Evolutionary conservation across 92 coral and sea anemone genomes (phyloP).

Genomic region (Umimayanthus chanpuru): DNA sequence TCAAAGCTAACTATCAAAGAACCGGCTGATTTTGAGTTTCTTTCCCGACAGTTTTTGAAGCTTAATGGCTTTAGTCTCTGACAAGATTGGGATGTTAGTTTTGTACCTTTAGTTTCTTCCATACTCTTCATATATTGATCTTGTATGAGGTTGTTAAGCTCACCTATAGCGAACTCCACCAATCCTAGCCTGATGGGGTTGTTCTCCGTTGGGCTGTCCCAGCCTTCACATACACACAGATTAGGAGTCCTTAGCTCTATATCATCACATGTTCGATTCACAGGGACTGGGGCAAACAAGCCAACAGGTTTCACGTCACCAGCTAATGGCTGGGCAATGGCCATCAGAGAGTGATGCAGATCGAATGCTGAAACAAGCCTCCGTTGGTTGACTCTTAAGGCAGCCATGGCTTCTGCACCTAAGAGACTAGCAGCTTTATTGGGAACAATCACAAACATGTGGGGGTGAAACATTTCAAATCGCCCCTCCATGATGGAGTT

Average conservation of each 20-base stretch:
- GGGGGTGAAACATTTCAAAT: constrained; percentile 87
- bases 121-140: constrained; percentile 5
- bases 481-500: constrained; percentile 73
- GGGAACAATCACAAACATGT: constrained; percentile 72
- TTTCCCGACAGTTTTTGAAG: constrained; percentile 68
- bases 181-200: constrained; percentile 55
- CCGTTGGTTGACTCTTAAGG: constrained; percentile 67
- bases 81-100: constrained; percentile 55
- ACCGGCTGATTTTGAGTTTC: constrained; percentile 53
- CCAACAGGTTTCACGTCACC: constrained; percentile 59
- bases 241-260: constrained; percentile 76
- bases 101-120: not conserved
- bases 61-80: constrained; percentile 54
- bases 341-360: constrained; percentile 73
- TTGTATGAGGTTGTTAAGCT: constrained; percentile 70
- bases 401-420: constrained; percentile 62
- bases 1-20: constrained; percentile 65
- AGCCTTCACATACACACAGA: constrained; percentile 81
- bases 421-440: constrained; percentile 66
- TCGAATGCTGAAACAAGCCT: constrained; percentile 71
- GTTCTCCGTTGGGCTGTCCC: constrained; percentile 70
- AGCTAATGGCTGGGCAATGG: constrained; percentile 53
- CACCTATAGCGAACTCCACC: constrained; percentile 82
- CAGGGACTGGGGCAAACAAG: constrained; percentile 63
- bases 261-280: constrained; percentile 72